Evolutionary conservation across 64 coral and sea anemone species (phyloP), one percentile per base, ranked within the genome.

Genomic region (Pachyseris speciosa): DNA sequence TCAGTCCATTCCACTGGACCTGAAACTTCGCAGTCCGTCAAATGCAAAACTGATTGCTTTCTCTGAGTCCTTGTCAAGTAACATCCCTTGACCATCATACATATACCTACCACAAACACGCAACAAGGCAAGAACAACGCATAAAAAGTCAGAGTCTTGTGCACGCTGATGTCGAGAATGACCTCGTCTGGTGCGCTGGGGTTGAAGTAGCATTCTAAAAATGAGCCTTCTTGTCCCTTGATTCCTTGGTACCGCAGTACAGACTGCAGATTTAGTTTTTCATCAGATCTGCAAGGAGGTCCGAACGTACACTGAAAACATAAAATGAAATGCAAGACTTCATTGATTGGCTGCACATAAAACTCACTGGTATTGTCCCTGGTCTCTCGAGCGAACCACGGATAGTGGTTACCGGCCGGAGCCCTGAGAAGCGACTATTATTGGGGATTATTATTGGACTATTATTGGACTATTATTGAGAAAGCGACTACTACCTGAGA

Each of bases 231-330:
- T 10, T 27, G 38, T 74, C 38, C 70, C 22, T 45, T 74, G 16
- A 7, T 2, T 4, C 40, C n/a, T 27, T 74, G 25, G 8, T 45
- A 74, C 22, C 45, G n/a, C 20, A 44, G 70, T 26, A 74, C 70
- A 0, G 70, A 74, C 0, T 37, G 38, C 8, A 74, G 13, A 40
- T 74, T 74, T 42, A 44, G 17, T 19, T 24, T 44, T n/a, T 44
- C 24, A 20, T 47, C 40, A 26, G 70, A 9, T n/a, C 45, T 27
- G 40, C 70, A 74, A 74, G 37, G 20, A 11, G 70, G 70, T 44
- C 70, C 70, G 39, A 44, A 74, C 0, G 70, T 74, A 9, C 70
- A 74, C 70, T 74, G 20, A 20, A 72, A 72, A 49, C 47, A 49
- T 7, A 15, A 49, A 49, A 49, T 49, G 47, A 49, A 49, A 49